phyloP scores from a whole-genome alignment of 2,888 invertebrate genomes.

The Anoncus sp. region DNA sequence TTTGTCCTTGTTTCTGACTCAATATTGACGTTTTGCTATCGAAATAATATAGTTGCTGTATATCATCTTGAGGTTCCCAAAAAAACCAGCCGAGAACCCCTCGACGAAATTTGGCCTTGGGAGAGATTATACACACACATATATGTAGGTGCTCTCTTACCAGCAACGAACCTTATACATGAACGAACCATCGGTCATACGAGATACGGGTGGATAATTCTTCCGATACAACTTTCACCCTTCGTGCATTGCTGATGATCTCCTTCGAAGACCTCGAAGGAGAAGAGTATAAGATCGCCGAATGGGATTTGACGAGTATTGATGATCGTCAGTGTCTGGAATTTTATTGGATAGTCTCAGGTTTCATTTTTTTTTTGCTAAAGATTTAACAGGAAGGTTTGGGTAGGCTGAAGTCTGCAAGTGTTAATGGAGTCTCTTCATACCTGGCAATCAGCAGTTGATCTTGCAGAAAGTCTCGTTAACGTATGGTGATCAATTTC shows the following conservation, averaged over 20 bases:
- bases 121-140: not conserved
- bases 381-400: not conserved
- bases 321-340: not conserved
- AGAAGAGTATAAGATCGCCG: not conserved
- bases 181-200: constrained; percentile 44
- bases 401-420: not conserved
- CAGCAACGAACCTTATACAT: constrained; percentile 21
- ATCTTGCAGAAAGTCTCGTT: constrained; percentile 4
- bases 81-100: constrained; percentile 29
- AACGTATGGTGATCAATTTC: not conserved
- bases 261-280: not conserved
- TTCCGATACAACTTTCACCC: constrained; percentile 29
- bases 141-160: not conserved
- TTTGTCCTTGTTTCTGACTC: constrained; percentile 47
- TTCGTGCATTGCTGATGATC: constrained; percentile 3
- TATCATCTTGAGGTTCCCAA: constrained; percentile 21
- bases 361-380: not conserved
- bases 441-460: not conserved
- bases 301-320: not conserved
- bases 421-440: not conserved
- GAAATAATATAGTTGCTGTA: constrained; percentile 48
- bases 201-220: constrained; percentile 65
- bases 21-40: constrained; percentile 61
- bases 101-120: constrained; percentile 26
- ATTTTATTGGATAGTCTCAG: not conserved